Base-by-base conservation (phyloP, 2,797 vertebrate genomes). In the Falco concolor region DNA sequence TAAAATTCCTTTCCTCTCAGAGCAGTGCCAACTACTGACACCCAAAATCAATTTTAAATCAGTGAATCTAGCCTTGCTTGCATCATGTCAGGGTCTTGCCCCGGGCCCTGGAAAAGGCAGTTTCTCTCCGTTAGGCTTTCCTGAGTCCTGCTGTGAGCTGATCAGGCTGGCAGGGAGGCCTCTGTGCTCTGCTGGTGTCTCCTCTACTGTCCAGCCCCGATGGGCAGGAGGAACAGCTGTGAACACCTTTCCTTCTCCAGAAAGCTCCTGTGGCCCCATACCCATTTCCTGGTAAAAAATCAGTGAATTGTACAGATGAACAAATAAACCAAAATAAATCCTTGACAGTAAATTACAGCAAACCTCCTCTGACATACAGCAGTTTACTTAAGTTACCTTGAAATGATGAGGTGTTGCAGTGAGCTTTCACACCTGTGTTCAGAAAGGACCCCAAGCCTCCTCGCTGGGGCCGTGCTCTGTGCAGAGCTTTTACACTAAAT, bases 311-410 rank as follows among this genome's bases (percentile, higher is more conserved):
- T 45, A 65, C 50, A 83, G 79, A 56, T 30, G 54, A 75, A 44
- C 32, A 63, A 94, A 92, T 61, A 78, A 93, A 84, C 53, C n/a
- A 34, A 93, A 95, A 69, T 45, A 96, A 77, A 75, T 6, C 56
- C 5, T 4, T 80, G 76, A 40, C 12, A 52, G 10, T 8, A 25
- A 80, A 34, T 78, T 83, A 70, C 20, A 75, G 56, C 18, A 86
- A 91, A 67, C 34, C 20, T 69, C 64, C 47, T 70, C 47, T 89
- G 87, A 68, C 70, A 25, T 10, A n/a, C 1, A 12, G 34, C 22
- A 24, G 79, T 63, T 85, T 82, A 56, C 47, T 91, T 91, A 75
- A 81, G 25, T 81, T 45, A 87, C 74, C 70, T 94, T 81, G 53
- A 76, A 93, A 75, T 76, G 56, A 86, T 72, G 84, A 78, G 36